Evolutionary conservation across 2,113 vertebrate genomes (phyloP), one percentile per base, ranked within the genome.

Genomic region (Ornithorhynchus anatinus): DNA sequence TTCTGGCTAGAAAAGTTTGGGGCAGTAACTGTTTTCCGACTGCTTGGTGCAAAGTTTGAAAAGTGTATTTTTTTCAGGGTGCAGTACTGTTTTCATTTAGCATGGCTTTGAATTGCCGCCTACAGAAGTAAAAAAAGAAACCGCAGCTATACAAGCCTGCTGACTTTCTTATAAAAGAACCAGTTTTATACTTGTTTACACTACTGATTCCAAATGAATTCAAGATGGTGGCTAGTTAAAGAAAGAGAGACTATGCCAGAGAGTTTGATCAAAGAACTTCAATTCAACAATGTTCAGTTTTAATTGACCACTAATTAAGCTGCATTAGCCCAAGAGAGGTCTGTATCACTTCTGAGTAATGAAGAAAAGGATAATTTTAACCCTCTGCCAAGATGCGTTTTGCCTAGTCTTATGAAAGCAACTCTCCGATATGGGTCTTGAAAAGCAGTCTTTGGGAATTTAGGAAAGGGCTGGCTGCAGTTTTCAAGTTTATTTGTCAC

Each of bases 301-400:
- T 95, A 95, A 96, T 92, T 94, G 93, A 95, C 93, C 93, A 79
- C 94, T 94, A 95, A 95, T 94, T 92, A 93, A 92, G 86, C 85
- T 74, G 86, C 90, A 93, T 94, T 91, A 93, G 88, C 85, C 90
- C 81, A 81, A 75, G 85, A 91, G 90, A 89, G 86, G 84, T 86
- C 88, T 92, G 66, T 88, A 84, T 91, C 90, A 86, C 88, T 89
- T 88, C 60, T 47, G 82, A 89, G 82, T 81, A 84, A 89, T 66
- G 82, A 86, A 88, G 84, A 82, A 84, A 89, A 82, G 85, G 76
- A 81, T 69, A 68, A 54, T 17, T 67, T 91, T 89, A 91, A 88
- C 85, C 80, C 85, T 78, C 52, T 88, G 69, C 83, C 84, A 45
- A 71, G 84, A 76, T 81, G 60, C 29, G 84, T 74, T 44, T 79